Evolutionary conservation across 2,888 invertebrate species (phyloP), one percentile per base, ranked within the genome.

Genomic region (Steinernema hermaphroditum): DNA sequence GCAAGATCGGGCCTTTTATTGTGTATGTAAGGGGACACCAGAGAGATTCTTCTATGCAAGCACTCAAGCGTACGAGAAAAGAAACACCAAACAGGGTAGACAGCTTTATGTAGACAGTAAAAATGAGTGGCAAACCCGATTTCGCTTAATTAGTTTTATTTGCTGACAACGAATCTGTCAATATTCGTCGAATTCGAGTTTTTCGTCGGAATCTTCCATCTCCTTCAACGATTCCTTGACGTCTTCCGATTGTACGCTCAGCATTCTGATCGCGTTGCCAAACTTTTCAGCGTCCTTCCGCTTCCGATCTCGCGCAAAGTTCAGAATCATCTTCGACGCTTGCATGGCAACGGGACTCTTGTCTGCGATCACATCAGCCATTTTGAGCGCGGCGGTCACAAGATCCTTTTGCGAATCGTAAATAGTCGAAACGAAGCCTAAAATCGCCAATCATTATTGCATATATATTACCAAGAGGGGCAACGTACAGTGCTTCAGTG

Each of bases 261-360:
- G 54, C 54, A 54, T 54, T 2, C 16, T 22, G 54, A 54, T 2
- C 27, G 54, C 27, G 19, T 54, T 9, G 6, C 24, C 54, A 27
- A 54, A 54, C 27, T 54, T 54, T 27, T 9, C 54, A 6, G 27
- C 27, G 6, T 54, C 54, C 54, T 54, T 54, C 24, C 27, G 54
- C 27, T 54, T 89, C 84, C 95, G 93, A 87, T 94, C 94, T 82
- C 94, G 90, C 0, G 95, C 92, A 87, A 93, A 96, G 75, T 86
- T 90, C 27, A 97, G 86, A 82, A 90, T 92, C 72, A 91, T 89
- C 87, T 98, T 98, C 0, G 94, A 93, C 2, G 92, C 92, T 87
- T 97, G 96, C 0, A 97, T 92, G 0, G 96, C 97, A 2, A 97
- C 92, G 0, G 97, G 97, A 88, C 94, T 95, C 88, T 94, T 94